These are phyloP conservation scores for Dryas iulia DNA, from an alignment of 1,140 invertebrate species.

Conservation along the genomic window DNA sequence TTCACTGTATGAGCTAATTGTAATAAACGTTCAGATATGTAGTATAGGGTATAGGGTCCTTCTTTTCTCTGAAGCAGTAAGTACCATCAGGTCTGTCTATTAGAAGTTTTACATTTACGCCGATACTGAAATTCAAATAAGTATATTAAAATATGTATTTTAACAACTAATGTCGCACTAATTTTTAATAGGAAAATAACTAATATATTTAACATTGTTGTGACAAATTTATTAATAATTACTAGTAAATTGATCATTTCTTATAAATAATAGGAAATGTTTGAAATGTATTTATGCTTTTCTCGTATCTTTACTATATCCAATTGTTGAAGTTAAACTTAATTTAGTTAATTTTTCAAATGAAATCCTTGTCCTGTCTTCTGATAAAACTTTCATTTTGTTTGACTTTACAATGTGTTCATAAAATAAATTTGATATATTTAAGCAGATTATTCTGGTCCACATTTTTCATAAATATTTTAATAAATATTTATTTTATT, in stretches of 20 bases:
- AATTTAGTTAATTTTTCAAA: conserved; percentile 98
- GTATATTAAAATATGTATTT: no score
- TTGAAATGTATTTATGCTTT: background rate
- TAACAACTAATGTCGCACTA: background rate
- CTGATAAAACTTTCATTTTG: conserved; percentile 94
- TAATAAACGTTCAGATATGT: conserved; percentile 91
- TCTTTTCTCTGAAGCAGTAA: conserved; percentile 97
- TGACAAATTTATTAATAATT: no score
- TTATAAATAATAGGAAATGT: no score
- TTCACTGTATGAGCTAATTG: conserved; percentile 88
- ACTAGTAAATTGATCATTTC: no score
- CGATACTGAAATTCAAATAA: conserved; percentile 88
- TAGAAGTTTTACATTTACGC: conserved; percentile 95
- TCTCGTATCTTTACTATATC: background rate
- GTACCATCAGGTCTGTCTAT: conserved; percentile 97
- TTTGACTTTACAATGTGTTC: conserved; percentile 25
- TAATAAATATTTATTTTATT: no score
- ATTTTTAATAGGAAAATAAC: no score
- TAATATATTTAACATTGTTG: background rate
- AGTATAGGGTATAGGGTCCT: conserved; percentile 96
- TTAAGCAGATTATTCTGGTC: no score
- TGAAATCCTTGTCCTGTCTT: conserved; percentile 93
- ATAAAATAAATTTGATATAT: conserved; percentile 28
- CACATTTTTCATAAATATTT: no score
- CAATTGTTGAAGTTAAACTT: conserved; percentile 76